These are phyloP conservation scores for Pantherophis vulpinus DNA, from an alignment of 2,797 vertebrate genomes.

Conservation along the genomic window DNA sequence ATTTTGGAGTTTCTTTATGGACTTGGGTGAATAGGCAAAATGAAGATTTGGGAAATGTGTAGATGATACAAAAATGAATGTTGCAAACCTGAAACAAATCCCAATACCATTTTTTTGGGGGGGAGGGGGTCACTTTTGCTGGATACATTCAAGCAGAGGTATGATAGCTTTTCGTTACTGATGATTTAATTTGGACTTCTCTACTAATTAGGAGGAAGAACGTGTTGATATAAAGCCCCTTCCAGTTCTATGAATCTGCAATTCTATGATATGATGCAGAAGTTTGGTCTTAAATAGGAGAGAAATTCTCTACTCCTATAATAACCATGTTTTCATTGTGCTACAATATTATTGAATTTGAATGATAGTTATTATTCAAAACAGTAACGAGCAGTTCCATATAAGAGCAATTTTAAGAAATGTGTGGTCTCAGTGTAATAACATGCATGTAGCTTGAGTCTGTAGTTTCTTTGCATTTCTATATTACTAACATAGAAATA, in stretches of 20 bases:
- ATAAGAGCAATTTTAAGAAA: not conserved
- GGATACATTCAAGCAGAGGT: not conserved
- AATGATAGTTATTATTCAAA: not conserved
- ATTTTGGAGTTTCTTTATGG: not conserved
- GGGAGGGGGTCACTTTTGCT: not conserved
- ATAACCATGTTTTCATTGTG: not conserved
- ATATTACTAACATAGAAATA: not conserved
- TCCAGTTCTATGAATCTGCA: not conserved
- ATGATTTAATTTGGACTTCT: not conserved
- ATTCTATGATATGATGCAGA: not conserved
- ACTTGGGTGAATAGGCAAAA: not conserved
- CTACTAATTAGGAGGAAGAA: not conserved
- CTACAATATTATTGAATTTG: not conserved
- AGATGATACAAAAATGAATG: not conserved
- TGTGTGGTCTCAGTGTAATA: not conserved
- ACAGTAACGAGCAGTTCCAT: too few relatives aligned
- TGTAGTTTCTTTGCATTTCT: constrained; percentile 48
- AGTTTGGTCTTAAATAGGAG: too few relatives aligned
- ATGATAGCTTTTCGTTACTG: not conserved
- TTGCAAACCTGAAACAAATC: not conserved
- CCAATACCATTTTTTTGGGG: not conserved
- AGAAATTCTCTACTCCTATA: not conserved
- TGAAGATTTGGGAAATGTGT: not conserved
- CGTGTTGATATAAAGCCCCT: not conserved
- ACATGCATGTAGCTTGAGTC: not conserved